A percentile compares a stretch with the other conserved stretches of the same genome.
These are phyloP conservation scores for Lepidochrysops patricia DNA, from an alignment of 2,888 invertebrate species.

Conservation along the genomic window DNA sequence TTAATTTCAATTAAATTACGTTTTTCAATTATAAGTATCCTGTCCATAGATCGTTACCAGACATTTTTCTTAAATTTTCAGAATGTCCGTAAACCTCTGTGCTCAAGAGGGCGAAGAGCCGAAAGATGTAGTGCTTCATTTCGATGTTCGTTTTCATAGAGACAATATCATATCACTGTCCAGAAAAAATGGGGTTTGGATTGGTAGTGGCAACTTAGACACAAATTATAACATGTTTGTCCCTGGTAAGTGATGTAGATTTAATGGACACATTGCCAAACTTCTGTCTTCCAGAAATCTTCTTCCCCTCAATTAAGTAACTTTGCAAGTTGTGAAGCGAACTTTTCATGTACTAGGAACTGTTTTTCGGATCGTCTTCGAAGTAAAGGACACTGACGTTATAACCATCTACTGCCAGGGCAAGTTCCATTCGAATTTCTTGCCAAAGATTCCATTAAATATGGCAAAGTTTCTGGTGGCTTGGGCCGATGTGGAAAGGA, in stretches of 20 bases:
- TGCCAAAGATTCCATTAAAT: slow-evolving; percentile 59
- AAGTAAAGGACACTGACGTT: slow-evolving; percentile 64
- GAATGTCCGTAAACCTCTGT: slow-evolving; percentile 66
- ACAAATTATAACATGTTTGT: slow-evolving; percentile 70
- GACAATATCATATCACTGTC: slow-evolving; percentile 66
- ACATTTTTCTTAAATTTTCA: slow-evolving; percentile 21
- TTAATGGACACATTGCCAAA: background rate
- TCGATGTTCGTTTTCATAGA: slow-evolving; percentile 62
- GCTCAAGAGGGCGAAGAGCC: slow-evolving; percentile 66
- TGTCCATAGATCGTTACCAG: no score
- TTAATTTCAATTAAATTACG: no score
- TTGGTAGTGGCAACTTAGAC: slow-evolving; percentile 64
- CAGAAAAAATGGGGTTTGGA: slow-evolving; percentile 63
- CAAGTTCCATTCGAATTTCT: slow-evolving; percentile 65
- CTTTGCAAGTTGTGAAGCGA: no score
- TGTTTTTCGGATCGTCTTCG: slow-evolving; percentile 62
- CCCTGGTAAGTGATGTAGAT: slow-evolving; percentile 41
- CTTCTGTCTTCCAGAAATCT: background rate
- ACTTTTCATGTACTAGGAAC: slow-evolving; percentile 39
- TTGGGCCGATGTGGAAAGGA: slow-evolving; percentile 60
- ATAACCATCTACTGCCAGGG: slow-evolving; percentile 69
- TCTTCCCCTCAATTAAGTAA: no score
- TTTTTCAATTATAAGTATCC: no score
- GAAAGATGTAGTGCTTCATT: slow-evolving; percentile 60
- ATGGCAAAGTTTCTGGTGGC: slow-evolving; percentile 62